Conservation (phyloP, 2,888 invertebrate species). For the Timandra comae region DNA sequence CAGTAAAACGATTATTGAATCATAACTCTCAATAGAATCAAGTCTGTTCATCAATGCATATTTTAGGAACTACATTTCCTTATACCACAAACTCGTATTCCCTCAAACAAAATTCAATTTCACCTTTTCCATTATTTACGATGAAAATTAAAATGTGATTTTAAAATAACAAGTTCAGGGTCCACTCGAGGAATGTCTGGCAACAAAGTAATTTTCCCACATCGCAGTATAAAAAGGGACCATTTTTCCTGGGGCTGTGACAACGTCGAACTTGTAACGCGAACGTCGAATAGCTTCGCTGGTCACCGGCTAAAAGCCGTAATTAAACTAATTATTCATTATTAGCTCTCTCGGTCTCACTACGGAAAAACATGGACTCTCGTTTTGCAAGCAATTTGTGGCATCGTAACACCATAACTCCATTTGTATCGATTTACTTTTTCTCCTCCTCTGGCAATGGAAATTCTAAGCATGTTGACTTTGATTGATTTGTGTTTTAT, state of each 20-base stretch:
- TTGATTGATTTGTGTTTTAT: conserved; percentile 9
- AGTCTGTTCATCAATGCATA: too few species aligned
- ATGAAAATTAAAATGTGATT: too few species aligned
- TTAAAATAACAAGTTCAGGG: too few species aligned
- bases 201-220: conserved; percentile 4
- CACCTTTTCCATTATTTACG: too few species aligned
- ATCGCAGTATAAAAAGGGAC: conserved; percentile 14
- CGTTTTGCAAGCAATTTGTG: conserved; percentile 39
- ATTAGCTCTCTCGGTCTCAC: conserved; percentile 53
- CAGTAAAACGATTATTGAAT: too few species aligned
- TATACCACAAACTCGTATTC: too few species aligned
- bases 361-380: conserved; percentile 48
- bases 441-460: conserved; percentile 22
- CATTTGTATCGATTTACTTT: conserved; percentile 48
- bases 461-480: conserved; percentile 17
- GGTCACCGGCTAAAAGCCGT: conserved; percentile 54
- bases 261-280: background rate
- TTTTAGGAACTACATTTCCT: too few species aligned
- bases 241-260: conserved; percentile 18
- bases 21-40: too few species aligned
- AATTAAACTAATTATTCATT: conserved; percentile 72
- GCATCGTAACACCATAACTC: conserved; percentile 44
- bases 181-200: too few species aligned
- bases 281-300: conserved; percentile 36
- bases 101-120: too few species aligned